Conservation (phyloP, 2,113 vertebrate species). For the Psettodes erumei region DNA sequence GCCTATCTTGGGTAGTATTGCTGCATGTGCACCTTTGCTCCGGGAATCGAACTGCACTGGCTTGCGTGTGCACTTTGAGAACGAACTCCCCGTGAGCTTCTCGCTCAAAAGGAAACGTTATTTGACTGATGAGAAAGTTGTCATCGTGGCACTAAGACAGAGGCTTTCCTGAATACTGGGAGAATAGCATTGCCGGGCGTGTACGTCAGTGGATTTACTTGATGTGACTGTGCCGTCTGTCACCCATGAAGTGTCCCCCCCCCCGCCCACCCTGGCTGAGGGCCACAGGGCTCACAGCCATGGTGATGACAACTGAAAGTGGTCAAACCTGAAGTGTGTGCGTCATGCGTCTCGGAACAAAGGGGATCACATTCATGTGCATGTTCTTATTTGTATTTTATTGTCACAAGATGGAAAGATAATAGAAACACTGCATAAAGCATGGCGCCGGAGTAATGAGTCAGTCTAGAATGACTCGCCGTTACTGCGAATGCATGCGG, state of each 20-base stretch:
- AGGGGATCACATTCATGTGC: background rate
- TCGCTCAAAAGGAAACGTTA: background rate
- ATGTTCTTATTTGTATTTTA: background rate
- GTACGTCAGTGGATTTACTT: background rate
- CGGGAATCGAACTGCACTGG: background rate
- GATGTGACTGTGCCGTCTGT: background rate
- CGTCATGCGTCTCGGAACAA: slow-evolving; percentile 13
- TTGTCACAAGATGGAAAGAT: background rate
- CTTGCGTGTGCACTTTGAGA: background rate
- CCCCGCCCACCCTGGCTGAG: background rate
- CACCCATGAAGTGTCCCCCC: background rate
- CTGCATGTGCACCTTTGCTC: background rate
- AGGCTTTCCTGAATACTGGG: background rate
- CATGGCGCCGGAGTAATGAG: background rate
- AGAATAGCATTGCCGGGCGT: slow-evolving; percentile 15
- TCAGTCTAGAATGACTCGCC: background rate
- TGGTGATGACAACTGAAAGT: slow-evolving; percentile 8
- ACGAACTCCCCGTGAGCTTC: background rate
- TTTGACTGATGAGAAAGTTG: background rate
- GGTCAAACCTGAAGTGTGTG: slow-evolving; percentile 45
- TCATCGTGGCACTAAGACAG: background rate
- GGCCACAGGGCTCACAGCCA: background rate
- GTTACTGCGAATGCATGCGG: background rate
- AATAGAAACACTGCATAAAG: background rate
- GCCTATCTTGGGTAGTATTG: background rate